Evolutionary conservation across 2,113 vertebrate genomes (phyloP), one percentile per base, ranked within the genome.

Genomic region (Atrichornis clamosus): DNA sequence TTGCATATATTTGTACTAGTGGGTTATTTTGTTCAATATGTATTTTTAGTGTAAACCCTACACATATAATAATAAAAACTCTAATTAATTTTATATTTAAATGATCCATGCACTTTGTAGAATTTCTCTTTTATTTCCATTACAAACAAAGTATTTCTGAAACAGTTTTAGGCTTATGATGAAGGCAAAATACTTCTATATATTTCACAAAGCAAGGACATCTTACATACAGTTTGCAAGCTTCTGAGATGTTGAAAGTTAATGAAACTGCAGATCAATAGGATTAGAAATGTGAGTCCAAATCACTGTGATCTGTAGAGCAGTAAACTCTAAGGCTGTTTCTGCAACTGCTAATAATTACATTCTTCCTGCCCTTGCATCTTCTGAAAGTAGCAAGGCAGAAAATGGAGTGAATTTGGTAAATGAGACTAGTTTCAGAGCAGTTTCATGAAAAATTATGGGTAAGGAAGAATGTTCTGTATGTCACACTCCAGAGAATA

Each of bases 201-300:
- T 77, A 65, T 84, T 85, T 84, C 55, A 62, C 55, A 46, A 44
- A 74, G 28, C 28, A 90, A 90, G 56, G 55, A 74, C 55, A 42
- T 13, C n/a, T 84, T 49, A 58, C 7, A 32, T 13, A 22, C 6
- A 73, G n/a, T 50, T 87, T 63, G 13, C 20, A 84, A 63, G 49
- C n/a, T 69, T 84, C 63, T 69, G 41, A 84, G 50, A 53, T 77
- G 47, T 11, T 84, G 50, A 46, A 89, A 94, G 77, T 32, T 95
- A 89, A 95, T 89, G 69, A 70, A 93, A 94, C 56, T 82, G 60
- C 55, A 87, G 69, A 93, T 84, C 84, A 74, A 92, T 59, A 92
- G 68, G 46, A 79, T 92, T 85, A 76, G 75, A 87, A 92, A 85
- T 49, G 62, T 28, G 33, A 79, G 49, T 52, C 53, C 41, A 8